Percentiles rank a stretch among this genome's conserved stretches.
These are phyloP conservation scores for Stenolophus ochropezus DNA, from an alignment of 2,888 invertebrate species.

Conservation along the genomic window DNA sequence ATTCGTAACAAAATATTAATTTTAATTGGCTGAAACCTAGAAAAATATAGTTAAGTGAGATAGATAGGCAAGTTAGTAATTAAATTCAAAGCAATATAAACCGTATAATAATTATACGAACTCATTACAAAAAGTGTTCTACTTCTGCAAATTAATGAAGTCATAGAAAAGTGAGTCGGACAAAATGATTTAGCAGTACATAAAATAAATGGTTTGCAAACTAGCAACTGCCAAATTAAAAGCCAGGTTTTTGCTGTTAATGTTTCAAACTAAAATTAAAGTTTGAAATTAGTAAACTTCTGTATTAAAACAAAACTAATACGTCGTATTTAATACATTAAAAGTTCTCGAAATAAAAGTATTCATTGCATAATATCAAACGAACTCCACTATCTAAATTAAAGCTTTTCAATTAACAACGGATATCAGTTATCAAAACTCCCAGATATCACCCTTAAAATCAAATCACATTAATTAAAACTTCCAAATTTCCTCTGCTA, in stretches of 20 bases:
- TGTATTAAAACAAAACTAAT: constrained; percentile 34
- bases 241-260: constrained; percentile 15
- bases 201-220: constrained; percentile 9
- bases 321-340: constrained; percentile 14
- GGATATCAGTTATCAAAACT: constrained; percentile 20
- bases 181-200: background rate
- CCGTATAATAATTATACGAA: background rate
- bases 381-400: background rate
- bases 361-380: background rate
- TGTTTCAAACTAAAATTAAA: constrained; percentile 33
- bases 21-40: too few relatives aligned
- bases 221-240: background rate
- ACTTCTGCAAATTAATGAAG: background rate
- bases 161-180: background rate
- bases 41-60: too few relatives aligned
- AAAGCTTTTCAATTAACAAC: constrained; percentile 8
- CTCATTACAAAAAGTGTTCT: background rate
- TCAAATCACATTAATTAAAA: constrained; percentile 22
- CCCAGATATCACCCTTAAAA: background rate
- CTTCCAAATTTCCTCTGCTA: background rate
- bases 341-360: constrained; percentile 20
- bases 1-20: too few relatives aligned
- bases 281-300: constrained; percentile 28
- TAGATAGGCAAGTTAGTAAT: too few relatives aligned
- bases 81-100: background rate